A percentile compares a stretch with the other conserved stretches of the same genome.
Conservation (phyloP, 2,797 vertebrate genomes). For the Gila robusta region DNA sequence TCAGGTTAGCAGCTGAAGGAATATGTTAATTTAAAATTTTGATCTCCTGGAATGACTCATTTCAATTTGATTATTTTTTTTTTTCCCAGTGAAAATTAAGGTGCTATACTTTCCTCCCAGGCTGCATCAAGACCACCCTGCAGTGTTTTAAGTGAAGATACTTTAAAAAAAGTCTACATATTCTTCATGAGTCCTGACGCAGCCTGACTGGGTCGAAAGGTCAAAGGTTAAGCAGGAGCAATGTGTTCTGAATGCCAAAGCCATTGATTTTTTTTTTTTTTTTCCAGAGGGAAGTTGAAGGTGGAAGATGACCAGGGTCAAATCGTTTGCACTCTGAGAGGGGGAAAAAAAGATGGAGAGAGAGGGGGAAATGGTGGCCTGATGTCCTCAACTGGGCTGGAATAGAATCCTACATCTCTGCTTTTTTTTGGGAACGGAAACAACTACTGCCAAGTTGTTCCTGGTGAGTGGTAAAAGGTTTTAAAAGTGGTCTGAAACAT, state of each 20-base stretch:
- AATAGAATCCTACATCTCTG: constrained; percentile 21
- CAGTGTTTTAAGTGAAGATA: constrained; percentile 43
- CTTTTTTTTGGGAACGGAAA: constrained; percentile 6
- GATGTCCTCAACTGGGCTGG: constrained; percentile 23
- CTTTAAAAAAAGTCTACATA: constrained; percentile 64
- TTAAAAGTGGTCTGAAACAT: background rate
- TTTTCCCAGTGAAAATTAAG: background rate
- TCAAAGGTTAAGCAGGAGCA: constrained; percentile 66
- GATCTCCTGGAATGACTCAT: background rate
- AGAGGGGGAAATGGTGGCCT: constrained; percentile 30
- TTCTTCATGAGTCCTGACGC: constrained; percentile 57
- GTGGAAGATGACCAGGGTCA: constrained; percentile 58
- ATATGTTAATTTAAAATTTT: constrained; percentile 6
- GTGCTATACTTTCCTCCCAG: constrained; percentile 55
- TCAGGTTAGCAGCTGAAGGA: background rate
- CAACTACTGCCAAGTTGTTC: constrained; percentile 11
- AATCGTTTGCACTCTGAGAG: constrained; percentile 61
- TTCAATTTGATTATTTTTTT: background rate
- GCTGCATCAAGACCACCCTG: constrained; percentile 44
- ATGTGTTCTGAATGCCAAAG: constrained; percentile 70
- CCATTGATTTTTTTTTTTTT: constrained; percentile 74
- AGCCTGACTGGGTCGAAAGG: constrained; percentile 66
- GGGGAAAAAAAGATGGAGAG: constrained; percentile 43
- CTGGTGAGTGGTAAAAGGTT: background rate
- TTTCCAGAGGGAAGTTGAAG: constrained; percentile 37